Base-by-base conservation (phyloP, 2,113 vertebrate species). In the Petaurus breviceps region DNA sequence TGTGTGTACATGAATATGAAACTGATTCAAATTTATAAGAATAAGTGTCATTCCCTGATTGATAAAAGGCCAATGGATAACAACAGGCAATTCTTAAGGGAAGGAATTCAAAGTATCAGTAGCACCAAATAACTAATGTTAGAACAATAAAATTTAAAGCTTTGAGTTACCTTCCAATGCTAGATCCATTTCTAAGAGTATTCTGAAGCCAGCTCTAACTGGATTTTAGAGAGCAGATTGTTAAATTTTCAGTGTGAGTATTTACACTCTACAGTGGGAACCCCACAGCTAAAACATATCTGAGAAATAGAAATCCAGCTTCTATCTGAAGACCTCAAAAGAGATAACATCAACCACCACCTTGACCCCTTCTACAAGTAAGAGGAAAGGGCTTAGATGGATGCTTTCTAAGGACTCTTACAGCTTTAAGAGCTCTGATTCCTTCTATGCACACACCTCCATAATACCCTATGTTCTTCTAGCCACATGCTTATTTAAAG, bases 401-500 rank as follows among this genome's bases (percentile, higher is more conserved):
- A 84, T 84, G n/a, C 68, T 84, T 84, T 43, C 68, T 84, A 43
- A 22, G 68, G 19, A 43, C 68, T 84, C n/a, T 43, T 84, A 6
- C 7, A 19, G 2, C 23, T 89, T 23, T 51, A 90, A 94, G 24
- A 61, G 91, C 28, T 53, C 55, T 22, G n/a, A 0, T 47, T 94
- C 22, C 90, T 49, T n/a, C 8, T 47, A 55, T 37, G 24, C 51
- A 51, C n/a, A 43, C 37, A 16, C n/a, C 49, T 49, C 92, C 57
- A n/a, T 50, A 93, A 92, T 24, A 14, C 3, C 46, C 2, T 8
- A 91, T 23, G 51, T 93, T 96, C 68, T 95, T 94, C 10, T 2
- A 93, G 57, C 93, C 92, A n/a, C 90, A 55, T 90, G 90, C 9
- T 22, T 93, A 93, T 55, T 93, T 31, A 77, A 95, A 93, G 91